These are phyloP conservation scores for Macrosteles quadrilineatus DNA, from an alignment of 1,140 invertebrate species.

Conservation along the genomic window DNA sequence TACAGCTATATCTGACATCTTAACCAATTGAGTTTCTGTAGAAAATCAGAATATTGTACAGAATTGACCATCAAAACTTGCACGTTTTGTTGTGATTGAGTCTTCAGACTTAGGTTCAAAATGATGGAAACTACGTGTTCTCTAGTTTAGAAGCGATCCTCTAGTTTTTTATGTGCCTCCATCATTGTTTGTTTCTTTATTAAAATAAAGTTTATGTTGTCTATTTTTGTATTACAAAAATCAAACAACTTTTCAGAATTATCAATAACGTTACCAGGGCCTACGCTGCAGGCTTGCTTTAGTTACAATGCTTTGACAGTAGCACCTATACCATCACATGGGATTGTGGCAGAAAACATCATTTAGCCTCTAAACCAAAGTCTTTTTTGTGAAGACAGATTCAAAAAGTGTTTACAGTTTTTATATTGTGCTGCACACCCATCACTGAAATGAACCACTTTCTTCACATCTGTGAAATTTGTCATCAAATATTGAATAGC, in stretches of 20 bases:
- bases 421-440: slow-evolving; percentile 43
- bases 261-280: background rate
- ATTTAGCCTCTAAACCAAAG: slow-evolving; percentile 43
- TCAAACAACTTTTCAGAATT: background rate
- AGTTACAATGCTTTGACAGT: slow-evolving; percentile 33
- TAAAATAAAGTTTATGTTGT: no score
- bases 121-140: no score
- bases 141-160: no score
- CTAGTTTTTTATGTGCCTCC: no score
- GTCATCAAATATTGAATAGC: background rate
- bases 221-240: no score
- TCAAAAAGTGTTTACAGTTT: slow-evolving; percentile 47
- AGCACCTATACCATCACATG: slow-evolving; percentile 35
- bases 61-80: no score
- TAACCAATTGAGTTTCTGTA: no score
- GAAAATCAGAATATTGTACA: no score
- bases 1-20: no score
- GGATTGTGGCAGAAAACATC: slow-evolving; percentile 47
- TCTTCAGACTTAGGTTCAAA: no score
- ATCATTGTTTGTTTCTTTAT: no score
- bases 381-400: slow-evolving; percentile 40
- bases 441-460: slow-evolving; percentile 47
- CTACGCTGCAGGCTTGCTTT: slow-evolving; percentile 33
- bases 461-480: slow-evolving; percentile 31
- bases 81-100: no score